A percentile compares a stretch with the other conserved stretches of the same genome.
Conservation (phyloP, 2,888 invertebrate species). For the Caenorhabditis japonica region DNA sequence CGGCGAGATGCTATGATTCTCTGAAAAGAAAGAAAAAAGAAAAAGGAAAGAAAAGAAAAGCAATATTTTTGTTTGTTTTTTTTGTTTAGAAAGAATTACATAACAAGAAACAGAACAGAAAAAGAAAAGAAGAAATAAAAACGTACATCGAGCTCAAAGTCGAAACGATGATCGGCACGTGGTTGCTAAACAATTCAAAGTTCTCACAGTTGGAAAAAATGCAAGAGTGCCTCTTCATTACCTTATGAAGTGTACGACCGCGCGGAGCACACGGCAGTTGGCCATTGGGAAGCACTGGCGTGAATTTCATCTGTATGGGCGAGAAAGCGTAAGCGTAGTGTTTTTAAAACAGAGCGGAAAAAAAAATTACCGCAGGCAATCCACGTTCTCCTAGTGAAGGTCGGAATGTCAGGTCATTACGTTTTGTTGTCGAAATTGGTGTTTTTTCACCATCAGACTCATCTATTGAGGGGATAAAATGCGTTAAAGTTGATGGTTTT, state of each 20-base stretch:
- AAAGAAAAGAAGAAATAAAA: slow-evolving; percentile 11
- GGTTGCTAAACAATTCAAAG: slow-evolving; percentile 45
- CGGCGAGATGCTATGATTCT: slow-evolving; percentile 39
- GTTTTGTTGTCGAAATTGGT: not conserved
- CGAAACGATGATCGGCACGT: slow-evolving; percentile 41
- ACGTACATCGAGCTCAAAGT: slow-evolving; percentile 46
- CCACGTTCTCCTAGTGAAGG: slow-evolving; percentile 38
- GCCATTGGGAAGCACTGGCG: slow-evolving; percentile 37
- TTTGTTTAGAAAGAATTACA: not conserved
- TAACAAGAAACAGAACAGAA: slow-evolving; percentile 3
- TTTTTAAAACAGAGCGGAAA: too few relatives aligned
- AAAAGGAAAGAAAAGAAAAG: too few relatives aligned
- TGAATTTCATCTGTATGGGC: slow-evolving; percentile 43
- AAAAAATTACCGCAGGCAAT: slow-evolving; percentile 35
- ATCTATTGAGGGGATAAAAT: slow-evolving; percentile 17
- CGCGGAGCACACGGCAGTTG: slow-evolving; percentile 15
- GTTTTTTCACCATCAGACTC: slow-evolving; percentile 19
- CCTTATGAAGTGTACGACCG: slow-evolving; percentile 48
- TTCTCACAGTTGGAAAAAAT: slow-evolving; percentile 45
- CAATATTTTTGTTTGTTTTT: not conserved
- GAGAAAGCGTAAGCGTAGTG: too few relatives aligned
- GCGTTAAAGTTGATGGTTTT: slow-evolving; percentile 21
- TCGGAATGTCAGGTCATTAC: not conserved
- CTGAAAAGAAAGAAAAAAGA: too few relatives aligned
- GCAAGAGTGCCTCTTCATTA: slow-evolving; percentile 42